Evolutionary conservation across 2,113 vertebrate genomes (phyloP), one percentile per base, ranked within the genome.

Genomic region (Leiothrix lutea): DNA sequence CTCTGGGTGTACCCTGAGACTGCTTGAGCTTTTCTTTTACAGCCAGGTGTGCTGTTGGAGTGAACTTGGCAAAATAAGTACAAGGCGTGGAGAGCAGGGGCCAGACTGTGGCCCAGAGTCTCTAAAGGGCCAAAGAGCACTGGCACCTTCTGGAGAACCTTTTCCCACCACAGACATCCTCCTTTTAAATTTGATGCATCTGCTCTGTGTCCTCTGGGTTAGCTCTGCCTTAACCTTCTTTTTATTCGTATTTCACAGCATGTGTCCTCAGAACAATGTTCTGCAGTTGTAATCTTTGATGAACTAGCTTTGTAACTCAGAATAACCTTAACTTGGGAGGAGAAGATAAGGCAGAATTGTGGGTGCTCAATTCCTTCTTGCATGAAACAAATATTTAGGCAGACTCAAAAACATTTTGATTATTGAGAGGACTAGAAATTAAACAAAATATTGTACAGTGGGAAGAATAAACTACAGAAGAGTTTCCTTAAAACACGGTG

Each of bases 1-100:
- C n/a, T 8, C 1, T 3, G 35, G 14, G 2, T 40, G 57, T 78
- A 1, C 0, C 0, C 9, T 45, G 40, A 4, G 42, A 31, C 31
- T 35, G 14, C 54, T 61, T 1, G 1, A 60, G 53, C 7, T 36
- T 42, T 33, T 28, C 12, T 47, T 66, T 67, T 23, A n/a, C 0
- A 9, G 53, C 12, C 50, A 50, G 25, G 35, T 35, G 10, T 31
- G 6, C 36, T 17, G 9, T 42, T 81, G n/a, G 40, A 86, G 35
- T 0, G 3, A 62, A 9, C 26, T 50, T 72, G 40, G 69, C 64
- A 91, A 71, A 71, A 28, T 23, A 48, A 12, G 11, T 16, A 6
- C 7, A 12, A 54, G 14, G 14, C 13, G 5, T 36, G 61, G 74
- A 60, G 23, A 56, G 20, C 47, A 54, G 33, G 42, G 38, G 8